Evolutionary conservation across 2,888 invertebrate species (phyloP), one percentile per base, ranked within the genome.

Genomic region (Drosophila flavopinicola): DNA sequence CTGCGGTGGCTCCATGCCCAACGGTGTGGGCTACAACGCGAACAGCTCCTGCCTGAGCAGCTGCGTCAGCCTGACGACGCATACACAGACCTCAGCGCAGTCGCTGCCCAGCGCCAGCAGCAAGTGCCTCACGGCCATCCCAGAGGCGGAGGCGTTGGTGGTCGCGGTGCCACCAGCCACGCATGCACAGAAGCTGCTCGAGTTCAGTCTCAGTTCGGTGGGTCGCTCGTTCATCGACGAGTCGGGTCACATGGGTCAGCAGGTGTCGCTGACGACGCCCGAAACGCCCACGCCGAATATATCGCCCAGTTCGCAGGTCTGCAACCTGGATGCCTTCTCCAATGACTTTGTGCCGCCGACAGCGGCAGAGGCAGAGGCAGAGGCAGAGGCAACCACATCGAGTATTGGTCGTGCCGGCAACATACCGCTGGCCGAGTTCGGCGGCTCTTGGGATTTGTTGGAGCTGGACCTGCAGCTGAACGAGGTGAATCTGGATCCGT

Each of bases 271-370:
- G 42, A 91, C 91, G 78, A 94, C 94, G 3, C 94, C 94, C 6
- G 94, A 94, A 78, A 94, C 94, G 3, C 94, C 95, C 17, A 89
- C 89, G 17, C 94, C 94, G 11, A 94, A 94, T 87, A 92, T 94
- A 11, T 92, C 93, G 42, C 92, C 92, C 51, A 89, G 91, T 11
- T 93, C 90, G 27, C 86, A 87, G 71, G 65, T 20, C 90, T 93
- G 68, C 76, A 82, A 78, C 10, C 93, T 93, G 2, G 94, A 94
- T 88, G 93, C 93, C 6, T 94, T 94, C 78, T 94, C 94, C 33
- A 94, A 93, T 35, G 93, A 93, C 88, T 94, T 94, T 83, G 93
- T 94, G 52, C 84, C 83, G 30, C 67, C 67, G 35, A 38, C 63
- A 15, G 10, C 24, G 24, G 38, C 35, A 11, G 29, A 17, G 27